Evolutionary conservation across 2,888 invertebrate genomes (phyloP), one percentile per base, ranked within the genome.

Genomic region (Eupithecia inturbata): DNA sequence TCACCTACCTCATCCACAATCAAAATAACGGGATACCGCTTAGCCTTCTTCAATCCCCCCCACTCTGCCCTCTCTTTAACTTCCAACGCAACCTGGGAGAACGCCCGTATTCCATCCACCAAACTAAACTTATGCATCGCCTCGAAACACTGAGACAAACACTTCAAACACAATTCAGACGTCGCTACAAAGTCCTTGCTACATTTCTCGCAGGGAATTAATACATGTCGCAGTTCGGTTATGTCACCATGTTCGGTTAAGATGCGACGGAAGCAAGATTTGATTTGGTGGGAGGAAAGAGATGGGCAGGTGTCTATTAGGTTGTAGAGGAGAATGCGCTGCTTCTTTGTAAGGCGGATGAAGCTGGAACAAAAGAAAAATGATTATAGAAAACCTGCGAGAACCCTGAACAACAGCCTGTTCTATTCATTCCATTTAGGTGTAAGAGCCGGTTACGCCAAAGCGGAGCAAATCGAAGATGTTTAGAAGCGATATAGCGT

Each of bases 1-100:
- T 19, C 19, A 22, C 66, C 64, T 73, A 96, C 96, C 90, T 96
- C 96, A 89, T 97, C 96, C n/a, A 97, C 89, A 79, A 97, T 95
- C 76, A 97, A 88, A 81, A 97, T 93, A 67, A 96, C 93, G 0
- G 96, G 96, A 88, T 96, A 93, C 68, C 96, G 89, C 75, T 92
- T 95, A 0, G 95, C 92, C 67, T 88, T 88, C 82, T 89, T 91
- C 77, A 95, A 81, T 0, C 74, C 80, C 1, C 86, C 81, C 88
- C 92, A 92, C 64, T 92, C 90, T 3, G 90, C 90, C 36, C 85
- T 82, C 62, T 91, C 90, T 73, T 89, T 93, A 1, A 95, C 86
- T 57, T 83, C 82, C 33, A 82, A 86, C 2, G 88, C 90, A n/a
- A 92, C 83, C 77, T 91, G 89, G 0, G 89, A 91, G 74, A 94